These are phyloP conservation scores for Parauchenoglanis punctatus DNA, from an alignment of 2,797 vertebrate species.

Conservation along the genomic window DNA sequence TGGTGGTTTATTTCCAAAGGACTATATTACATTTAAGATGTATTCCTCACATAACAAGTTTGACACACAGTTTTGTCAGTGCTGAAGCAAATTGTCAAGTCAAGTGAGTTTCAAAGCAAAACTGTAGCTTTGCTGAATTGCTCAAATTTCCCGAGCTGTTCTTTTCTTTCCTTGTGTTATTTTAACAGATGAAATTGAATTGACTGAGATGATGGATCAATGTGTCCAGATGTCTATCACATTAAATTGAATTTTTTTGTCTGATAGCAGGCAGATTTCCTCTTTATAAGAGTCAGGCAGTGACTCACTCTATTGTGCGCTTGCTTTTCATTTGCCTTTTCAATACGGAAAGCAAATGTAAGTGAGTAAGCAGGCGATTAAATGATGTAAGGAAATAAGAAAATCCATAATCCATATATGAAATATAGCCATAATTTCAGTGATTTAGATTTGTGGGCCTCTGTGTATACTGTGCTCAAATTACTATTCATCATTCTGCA, in stretches of 20 bases:
- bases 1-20: conserved; percentile 22
- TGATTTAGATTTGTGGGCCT: neutral
- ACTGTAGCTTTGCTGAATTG: conserved; percentile 42
- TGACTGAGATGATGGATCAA: conserved; percentile 60
- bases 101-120: conserved; percentile 29
- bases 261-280: conserved; percentile 53
- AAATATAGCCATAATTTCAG: neutral
- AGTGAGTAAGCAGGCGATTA: conserved; percentile 12
- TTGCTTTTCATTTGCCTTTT: conserved; percentile 50
- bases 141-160: conserved; percentile 39
- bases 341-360: neutral
- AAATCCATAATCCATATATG: neutral
- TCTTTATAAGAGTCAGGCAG: conserved; percentile 35
- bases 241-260: conserved; percentile 56
- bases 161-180: conserved; percentile 42
- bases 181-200: conserved; percentile 54
- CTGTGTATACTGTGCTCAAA: neutral
- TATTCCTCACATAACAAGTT: conserved; percentile 44
- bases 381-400: neutral
- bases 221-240: conserved; percentile 58
- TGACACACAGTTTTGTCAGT: conserved; percentile 50
- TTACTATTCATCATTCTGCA: neutral
- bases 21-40: conserved; percentile 38
- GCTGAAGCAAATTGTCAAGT: conserved; percentile 47
- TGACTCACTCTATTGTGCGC: conserved; percentile 53